Evolutionary conservation across 2,888 invertebrate genomes (phyloP).

Genomic region (Bimastos eiseni): DNA sequence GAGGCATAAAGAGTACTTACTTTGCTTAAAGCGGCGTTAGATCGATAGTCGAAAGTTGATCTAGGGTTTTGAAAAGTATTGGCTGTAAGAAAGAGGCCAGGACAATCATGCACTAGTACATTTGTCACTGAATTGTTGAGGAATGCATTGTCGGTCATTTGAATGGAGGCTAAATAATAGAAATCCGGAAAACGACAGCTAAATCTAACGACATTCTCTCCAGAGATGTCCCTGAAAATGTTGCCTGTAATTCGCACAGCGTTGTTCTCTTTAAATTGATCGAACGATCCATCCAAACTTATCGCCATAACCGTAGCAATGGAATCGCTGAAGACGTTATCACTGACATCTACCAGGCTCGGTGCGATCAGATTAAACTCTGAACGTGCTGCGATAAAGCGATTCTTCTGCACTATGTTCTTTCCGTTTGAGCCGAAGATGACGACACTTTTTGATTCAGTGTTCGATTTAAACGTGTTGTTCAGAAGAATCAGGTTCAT

Average conservation of each 20-base stretch:
- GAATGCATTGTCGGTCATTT: neutral
- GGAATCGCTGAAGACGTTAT: neutral
- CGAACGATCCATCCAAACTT: neutral
- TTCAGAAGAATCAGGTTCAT: neutral
- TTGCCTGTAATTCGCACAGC: conserved; percentile 9
- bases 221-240: neutral
- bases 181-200: neutral
- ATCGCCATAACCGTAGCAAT: neutral
- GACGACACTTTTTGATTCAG: neutral
- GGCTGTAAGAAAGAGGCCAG: neutral
- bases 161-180: neutral
- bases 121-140: conserved; percentile 8
- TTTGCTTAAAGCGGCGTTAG: neutral
- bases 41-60: neutral
- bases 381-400: neutral
- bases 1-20: neutral
- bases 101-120: conserved; percentile 14
- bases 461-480: neutral
- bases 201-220: neutral
- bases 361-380: neutral
- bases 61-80: neutral
- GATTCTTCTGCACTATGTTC: neutral
- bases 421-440: neutral
- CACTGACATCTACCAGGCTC: neutral
- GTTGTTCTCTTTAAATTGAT: neutral